These are phyloP conservation scores for Papilio elwesi DNA, from an alignment of 2,888 invertebrate species.

Conservation along the genomic window DNA sequence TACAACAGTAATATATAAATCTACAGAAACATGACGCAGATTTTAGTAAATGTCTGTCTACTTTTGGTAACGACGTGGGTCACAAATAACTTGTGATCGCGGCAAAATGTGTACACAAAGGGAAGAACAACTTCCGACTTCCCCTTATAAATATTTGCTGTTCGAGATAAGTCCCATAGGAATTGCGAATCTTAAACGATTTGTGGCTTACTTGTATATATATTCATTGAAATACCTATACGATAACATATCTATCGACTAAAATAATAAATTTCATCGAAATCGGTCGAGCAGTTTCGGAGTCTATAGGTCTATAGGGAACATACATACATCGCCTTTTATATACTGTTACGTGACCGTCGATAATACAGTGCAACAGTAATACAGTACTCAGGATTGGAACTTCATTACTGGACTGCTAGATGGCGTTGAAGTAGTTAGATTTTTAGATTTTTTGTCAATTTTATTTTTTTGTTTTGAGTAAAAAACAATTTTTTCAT, in stretches of 20 bases:
- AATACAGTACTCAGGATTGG: no score
- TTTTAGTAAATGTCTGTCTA: constrained; percentile 7
- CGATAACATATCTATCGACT: not conserved
- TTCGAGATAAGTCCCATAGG: constrained; percentile 5
- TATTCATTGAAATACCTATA: not conserved
- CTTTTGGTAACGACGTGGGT: not conserved
- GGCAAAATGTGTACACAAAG: constrained; percentile 5
- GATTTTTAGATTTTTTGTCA: no score
- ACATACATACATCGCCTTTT: no score
- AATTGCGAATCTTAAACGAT: not conserved
- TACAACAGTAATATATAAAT: not conserved
- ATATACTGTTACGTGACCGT: no score
- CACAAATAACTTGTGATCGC: constrained; percentile 18
- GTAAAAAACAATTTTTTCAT: no score
- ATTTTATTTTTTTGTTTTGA: no score
- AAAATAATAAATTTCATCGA: not conserved
- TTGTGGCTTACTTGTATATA: not conserved
- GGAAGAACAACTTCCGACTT: constrained; percentile 24
- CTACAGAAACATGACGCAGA: not conserved
- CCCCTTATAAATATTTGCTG: constrained; percentile 19
- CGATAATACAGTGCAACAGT: no score
- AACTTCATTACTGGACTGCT: no score
- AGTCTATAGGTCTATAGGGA: no score
- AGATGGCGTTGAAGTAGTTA: no score
- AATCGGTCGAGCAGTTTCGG: no score